Evolutionary conservation across 2,888 invertebrate genomes (phyloP).

Genomic region (Mythimna loreyi): DNA sequence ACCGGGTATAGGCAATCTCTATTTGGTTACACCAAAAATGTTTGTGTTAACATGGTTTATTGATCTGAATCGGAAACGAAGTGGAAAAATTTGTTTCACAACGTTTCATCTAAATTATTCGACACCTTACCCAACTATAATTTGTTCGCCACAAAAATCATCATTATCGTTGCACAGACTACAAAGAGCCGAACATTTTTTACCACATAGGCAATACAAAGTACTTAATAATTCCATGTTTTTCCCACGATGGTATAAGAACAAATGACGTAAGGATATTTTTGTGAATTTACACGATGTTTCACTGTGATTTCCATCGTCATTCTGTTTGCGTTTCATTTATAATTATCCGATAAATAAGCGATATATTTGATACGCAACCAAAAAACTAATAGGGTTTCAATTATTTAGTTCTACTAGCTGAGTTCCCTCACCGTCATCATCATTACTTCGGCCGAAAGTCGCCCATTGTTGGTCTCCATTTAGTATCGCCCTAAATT

Average conservation of each 20-base stretch:
- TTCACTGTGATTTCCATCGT: not conserved
- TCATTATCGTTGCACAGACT: no score
- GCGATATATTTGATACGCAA: not conserved
- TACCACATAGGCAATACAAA: not conserved
- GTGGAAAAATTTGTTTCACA: constrained; percentile 3
- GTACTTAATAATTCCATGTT: not conserved
- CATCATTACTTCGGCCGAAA: no score
- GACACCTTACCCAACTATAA: constrained; percentile 7
- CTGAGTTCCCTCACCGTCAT: no score
- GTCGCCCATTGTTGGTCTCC: no score
- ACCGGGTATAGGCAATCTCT: no score
- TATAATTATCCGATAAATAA: not conserved
- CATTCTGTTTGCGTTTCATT: not conserved
- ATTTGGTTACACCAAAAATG: no score
- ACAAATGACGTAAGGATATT: not conserved
- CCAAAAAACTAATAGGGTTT: no score
- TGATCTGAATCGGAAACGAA: not conserved
- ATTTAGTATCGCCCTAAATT: no score
- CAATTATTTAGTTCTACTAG: no score
- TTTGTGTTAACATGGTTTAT: not conserved
- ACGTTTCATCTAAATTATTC: constrained; percentile 22
- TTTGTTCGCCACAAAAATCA: not conserved
- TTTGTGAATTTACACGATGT: not conserved
- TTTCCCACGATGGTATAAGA: not conserved
- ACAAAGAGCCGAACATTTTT: not conserved